Evolutionary conservation across 2,888 invertebrate species (phyloP).

Genomic region (Strigamia maritima): DNA sequence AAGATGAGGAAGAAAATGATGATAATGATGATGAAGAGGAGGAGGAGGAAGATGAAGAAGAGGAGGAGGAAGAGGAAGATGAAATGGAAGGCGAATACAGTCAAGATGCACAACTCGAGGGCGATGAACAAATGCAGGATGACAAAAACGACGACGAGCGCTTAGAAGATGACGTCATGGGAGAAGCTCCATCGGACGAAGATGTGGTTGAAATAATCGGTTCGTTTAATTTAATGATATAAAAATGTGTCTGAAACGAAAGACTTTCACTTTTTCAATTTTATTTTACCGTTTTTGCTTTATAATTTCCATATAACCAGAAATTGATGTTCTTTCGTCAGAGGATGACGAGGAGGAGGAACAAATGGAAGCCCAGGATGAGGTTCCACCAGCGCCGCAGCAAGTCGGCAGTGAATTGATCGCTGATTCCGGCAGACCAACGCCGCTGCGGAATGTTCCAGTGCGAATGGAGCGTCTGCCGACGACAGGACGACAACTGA

Average conservation of each 20-base stretch:
- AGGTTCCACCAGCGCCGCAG: not conserved
- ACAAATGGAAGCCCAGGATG: constrained; percentile 34
- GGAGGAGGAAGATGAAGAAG: constrained; percentile 43
- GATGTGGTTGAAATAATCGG: constrained; percentile 41
- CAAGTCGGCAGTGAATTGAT: not conserved
- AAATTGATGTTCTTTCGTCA: not conserved
- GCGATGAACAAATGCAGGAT: constrained; percentile 40
- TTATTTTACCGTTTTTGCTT: not conserved
- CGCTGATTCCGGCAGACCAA: not conserved
- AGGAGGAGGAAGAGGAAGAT: constrained; percentile 41
- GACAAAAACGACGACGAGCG: constrained; percentile 44
- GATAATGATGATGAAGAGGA: constrained; percentile 43
- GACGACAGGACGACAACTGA: constrained; percentile 44
- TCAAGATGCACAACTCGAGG: constrained; percentile 5
- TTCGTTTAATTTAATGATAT: too few relatives aligned
- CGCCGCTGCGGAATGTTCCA: constrained; percentile 35
- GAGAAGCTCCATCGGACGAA: constrained; percentile 41
- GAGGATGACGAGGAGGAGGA: constrained; percentile 31
- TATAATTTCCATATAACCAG: not conserved
- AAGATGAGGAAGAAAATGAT: constrained; percentile 41
- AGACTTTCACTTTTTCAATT: not conserved
- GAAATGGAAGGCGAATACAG: constrained; percentile 42
- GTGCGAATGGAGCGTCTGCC: constrained; percentile 43
- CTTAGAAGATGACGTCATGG: constrained; percentile 45
- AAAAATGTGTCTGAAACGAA: not conserved